Evolutionary conservation across 1,140 invertebrate species (phyloP), one percentile per base, ranked within the genome.

Genomic region (Pomacea maculata): DNA sequence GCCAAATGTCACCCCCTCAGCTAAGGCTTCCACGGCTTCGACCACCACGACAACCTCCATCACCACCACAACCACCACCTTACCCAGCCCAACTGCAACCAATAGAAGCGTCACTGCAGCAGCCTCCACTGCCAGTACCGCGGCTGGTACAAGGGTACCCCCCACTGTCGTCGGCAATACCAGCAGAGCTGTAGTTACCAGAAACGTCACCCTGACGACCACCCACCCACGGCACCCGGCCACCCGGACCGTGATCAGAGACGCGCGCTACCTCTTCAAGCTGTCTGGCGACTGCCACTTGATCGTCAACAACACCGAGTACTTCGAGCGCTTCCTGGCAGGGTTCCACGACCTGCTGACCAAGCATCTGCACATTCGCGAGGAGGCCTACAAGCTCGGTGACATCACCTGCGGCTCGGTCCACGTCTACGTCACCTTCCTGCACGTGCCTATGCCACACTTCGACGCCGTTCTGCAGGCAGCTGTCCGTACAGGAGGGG

Each of bases 271-370:
- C 71, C 25, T 80, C 52, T 63, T 83, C 52, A 67, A 45, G 19
- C 75, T 83, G 61, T 72, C 21, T 54, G 82, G 82, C 29, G 82
- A 80, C 25, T 83, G 82, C n/a, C 75, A 78, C 61, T 74, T 78
- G 29, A 55, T 83, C 17, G 64, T 80, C 34, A 76, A 80, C 68
- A 83, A 80, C 61, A 77, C 74, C 10, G 74, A 73, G 61, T 76
- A 72, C 71, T 77, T 80, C 67, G 54, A 63, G n/a, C 57, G 75
- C 25, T 83, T 83, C 65, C 57, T 76, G 68, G 78, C 70, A 14
- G 79, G 72, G 21, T 72, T 83, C 55, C 75, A 76, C 34, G 70
- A 80, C 29, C 75, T 75, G 29, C 57, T 83, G 25, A 75, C 73
- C n/a, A 75, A 77, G 45, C 68, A 75, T 14, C 71, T 83, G 67